Evolutionary conservation across 2,113 vertebrate species (phyloP).

Genomic region (Pomatostomus ruficeps): DNA sequence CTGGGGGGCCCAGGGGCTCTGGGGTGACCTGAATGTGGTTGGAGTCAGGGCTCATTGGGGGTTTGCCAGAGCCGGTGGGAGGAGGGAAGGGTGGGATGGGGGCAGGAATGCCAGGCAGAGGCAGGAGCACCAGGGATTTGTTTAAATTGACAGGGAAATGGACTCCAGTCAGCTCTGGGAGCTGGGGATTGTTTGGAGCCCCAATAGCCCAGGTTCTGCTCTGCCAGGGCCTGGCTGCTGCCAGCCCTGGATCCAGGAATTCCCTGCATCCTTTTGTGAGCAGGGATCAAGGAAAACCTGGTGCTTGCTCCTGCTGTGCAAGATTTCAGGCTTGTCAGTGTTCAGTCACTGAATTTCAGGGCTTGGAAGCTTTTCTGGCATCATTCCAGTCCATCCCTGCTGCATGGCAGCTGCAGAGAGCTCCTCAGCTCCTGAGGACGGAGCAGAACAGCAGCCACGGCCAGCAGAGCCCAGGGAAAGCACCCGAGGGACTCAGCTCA

Average conservation of each 20-base stretch:
- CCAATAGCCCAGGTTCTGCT: neutral
- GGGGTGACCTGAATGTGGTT: too few relatives aligned
- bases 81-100: too few relatives aligned
- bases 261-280: neutral
- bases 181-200: rapidly evolving
- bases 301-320: neutral
- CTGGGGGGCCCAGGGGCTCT: rapidly evolving
- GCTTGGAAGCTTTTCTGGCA: neutral
- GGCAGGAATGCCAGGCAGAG: rapidly evolving
- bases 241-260: neutral
- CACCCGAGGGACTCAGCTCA: neutral
- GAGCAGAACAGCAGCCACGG: neutral
- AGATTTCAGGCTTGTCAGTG: neutral
- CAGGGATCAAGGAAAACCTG: neutral
- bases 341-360: neutral
- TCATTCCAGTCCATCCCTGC: neutral
- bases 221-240: neutral
- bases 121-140: rapidly evolving
- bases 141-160: neutral
- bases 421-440: too few relatives aligned
- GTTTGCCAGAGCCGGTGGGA: neutral
- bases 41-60: too few relatives aligned
- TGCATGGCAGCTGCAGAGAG: neutral
- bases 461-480: neutral
- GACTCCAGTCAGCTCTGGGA: too few relatives aligned